Conservation (phyloP, 1,140 invertebrate genomes). For the Bombus affinis region DNA sequence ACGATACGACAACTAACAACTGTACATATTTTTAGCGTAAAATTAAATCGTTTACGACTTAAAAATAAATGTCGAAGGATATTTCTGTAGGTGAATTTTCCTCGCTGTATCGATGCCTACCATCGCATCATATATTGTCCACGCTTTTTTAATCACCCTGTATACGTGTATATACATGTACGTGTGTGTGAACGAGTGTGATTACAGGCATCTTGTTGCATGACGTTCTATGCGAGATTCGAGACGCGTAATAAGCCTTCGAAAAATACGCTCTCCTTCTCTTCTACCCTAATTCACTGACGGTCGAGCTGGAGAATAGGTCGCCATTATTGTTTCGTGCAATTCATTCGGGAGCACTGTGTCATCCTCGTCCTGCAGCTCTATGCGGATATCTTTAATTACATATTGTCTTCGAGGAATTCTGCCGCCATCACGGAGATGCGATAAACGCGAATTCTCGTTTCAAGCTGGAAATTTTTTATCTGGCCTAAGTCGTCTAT, state of each 20-base stretch:
- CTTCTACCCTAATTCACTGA: conserved; percentile 3
- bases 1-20: too few relatives aligned
- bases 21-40: too few relatives aligned
- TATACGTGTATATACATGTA: not conserved
- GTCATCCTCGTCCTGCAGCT: conserved; percentile 15
- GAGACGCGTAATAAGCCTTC: conserved; percentile 43
- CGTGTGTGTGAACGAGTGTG: not conserved
- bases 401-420: not conserved
- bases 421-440: not conserved
- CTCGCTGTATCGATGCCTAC: too few relatives aligned
- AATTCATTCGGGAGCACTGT: conserved; percentile 29
- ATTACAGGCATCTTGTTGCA: conserved; percentile 58
- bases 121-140: not conserved
- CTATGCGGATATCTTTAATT: conserved; percentile 18
- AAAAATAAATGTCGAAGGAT: too few relatives aligned
- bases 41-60: too few relatives aligned
- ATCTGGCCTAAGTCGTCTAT: not conserved
- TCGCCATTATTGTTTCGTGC: conserved; percentile 33
- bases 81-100: too few relatives aligned
- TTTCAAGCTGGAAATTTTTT: not conserved
- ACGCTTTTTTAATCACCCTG: not conserved
- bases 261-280: conserved; percentile 19
- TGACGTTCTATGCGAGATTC: conserved; percentile 57
- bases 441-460: not conserved
- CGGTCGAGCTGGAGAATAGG: not conserved